A percentile compares a stretch with the other conserved stretches of the same genome.
Conservation (phyloP, 1,140 invertebrate species). For the Drosophila subpulchrella region DNA sequence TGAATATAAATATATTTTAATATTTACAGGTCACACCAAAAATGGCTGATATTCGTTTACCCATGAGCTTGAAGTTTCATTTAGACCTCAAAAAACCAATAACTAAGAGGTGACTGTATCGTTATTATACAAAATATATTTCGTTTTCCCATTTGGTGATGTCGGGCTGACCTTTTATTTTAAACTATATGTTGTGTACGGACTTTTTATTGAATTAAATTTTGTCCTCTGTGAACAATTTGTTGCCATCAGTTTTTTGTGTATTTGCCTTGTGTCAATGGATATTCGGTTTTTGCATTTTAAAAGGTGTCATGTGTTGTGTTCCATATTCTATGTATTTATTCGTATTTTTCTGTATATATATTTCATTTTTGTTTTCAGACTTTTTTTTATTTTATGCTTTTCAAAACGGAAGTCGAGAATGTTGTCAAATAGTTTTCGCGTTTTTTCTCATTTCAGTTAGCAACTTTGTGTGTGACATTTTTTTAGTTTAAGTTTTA, state of each 20-base stretch:
- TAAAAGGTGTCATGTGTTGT: slow-evolving; percentile 37
- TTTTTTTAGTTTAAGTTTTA: slow-evolving; percentile 70
- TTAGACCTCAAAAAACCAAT: slow-evolving; percentile 5
- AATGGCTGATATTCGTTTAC: slow-evolving; percentile 1
- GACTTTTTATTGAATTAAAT: slow-evolving; percentile 11
- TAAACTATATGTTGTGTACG: slow-evolving; percentile 13
- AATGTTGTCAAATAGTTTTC: slow-evolving; percentile 72
- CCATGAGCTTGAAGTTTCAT: background rate
- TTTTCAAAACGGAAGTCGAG: slow-evolving; percentile 74
- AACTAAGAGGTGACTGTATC: slow-evolving; percentile 7
- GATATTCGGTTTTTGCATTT: slow-evolving; percentile 33
- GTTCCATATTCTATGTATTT: slow-evolving; percentile 35
- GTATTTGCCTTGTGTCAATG: slow-evolving; percentile 12
- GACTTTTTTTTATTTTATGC: slow-evolving; percentile 74
- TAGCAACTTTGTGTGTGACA: slow-evolving; percentile 25
- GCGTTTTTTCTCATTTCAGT: slow-evolving; percentile 20
- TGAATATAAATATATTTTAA: slow-evolving; percentile 1
- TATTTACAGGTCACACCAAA: slow-evolving; percentile 45
- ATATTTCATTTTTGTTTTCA: slow-evolving; percentile 54
- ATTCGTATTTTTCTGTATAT: slow-evolving; percentile 65
- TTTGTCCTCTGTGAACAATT: slow-evolving; percentile 18
- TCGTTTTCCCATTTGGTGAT: slow-evolving; percentile 2
- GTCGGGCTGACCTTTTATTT: slow-evolving; percentile 9
- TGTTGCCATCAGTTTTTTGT: slow-evolving; percentile 6
- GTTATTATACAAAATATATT: slow-evolving; percentile 26